Conservation (phyloP, 2,797 vertebrate species). For the Meriones psammophilus region DNA sequence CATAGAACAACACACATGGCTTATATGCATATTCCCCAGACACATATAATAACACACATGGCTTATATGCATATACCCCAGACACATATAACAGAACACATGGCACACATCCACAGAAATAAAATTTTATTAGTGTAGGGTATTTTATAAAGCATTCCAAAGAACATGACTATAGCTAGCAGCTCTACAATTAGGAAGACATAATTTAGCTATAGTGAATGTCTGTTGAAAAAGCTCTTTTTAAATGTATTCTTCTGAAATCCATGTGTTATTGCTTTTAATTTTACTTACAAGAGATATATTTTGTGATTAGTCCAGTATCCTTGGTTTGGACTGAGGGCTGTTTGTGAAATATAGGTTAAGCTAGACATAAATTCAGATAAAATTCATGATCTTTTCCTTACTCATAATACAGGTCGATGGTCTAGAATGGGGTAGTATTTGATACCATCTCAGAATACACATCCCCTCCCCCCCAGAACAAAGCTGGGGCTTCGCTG, state of each 20-base stretch:
- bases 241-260: background rate
- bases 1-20: background rate
- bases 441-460: background rate
- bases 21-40: background rate
- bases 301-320: background rate
- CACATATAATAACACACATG: background rate
- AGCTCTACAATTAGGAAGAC: background rate
- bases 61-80: background rate
- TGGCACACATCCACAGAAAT: background rate
- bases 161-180: background rate
- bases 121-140: background rate
- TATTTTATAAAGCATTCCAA: background rate
- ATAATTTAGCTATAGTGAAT: background rate
- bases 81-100: background rate
- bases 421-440: background rate
- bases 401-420: background rate
- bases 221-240: background rate
- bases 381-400: background rate
- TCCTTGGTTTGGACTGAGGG: background rate
- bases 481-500: background rate
- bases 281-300: background rate
- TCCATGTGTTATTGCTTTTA: background rate
- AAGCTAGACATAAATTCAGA: background rate
- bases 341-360: conserved; percentile 40
- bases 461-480: too few relatives aligned